Evolutionary conservation across 2,113 vertebrate genomes (phyloP).

Genomic region (Aegithalos caudatus): DNA sequence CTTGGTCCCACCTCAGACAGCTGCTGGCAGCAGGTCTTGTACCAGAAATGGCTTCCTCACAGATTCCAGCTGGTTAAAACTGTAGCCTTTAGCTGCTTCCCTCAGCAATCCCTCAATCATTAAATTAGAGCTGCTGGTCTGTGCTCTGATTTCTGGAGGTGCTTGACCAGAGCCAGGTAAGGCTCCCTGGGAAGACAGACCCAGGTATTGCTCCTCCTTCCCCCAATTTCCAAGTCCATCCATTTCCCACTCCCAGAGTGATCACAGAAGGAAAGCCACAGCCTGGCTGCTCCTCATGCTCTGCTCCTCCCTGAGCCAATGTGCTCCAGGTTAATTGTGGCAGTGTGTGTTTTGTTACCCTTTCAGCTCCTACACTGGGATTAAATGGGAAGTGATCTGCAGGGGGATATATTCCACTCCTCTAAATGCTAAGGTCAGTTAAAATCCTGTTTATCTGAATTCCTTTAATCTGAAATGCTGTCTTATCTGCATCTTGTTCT

Average conservation of each 20-base stretch:
- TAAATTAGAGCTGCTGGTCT: neutral
- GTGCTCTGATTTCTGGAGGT: neutral
- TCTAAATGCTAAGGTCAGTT: conserved; percentile 13
- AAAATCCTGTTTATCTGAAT: conserved; percentile 39
- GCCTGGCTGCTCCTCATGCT: neutral
- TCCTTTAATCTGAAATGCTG: conserved; percentile 41
- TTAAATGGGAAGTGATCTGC: neutral
- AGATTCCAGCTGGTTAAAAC: neutral
- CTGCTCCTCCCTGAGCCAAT: neutral
- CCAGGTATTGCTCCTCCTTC: neutral
- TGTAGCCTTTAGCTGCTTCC: neutral
- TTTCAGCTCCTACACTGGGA: neutral
- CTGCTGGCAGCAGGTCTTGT: neutral
- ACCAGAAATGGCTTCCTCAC: neutral
- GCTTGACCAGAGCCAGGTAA: neutral
- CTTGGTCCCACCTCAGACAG: neutral
- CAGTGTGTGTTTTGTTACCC: neutral
- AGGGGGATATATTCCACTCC: neutral
- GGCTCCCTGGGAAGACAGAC: neutral
- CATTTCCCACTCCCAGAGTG: rapidly evolving
- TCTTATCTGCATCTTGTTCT: neutral
- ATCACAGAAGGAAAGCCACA: neutral
- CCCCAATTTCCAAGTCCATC: rapidly evolving
- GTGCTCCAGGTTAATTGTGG: conserved; percentile 9
- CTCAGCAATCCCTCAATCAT: neutral